These are phyloP conservation scores for Chaetorhynchus papuensis DNA, from an alignment of 2,113 vertebrate genomes.

Conservation along the genomic window DNA sequence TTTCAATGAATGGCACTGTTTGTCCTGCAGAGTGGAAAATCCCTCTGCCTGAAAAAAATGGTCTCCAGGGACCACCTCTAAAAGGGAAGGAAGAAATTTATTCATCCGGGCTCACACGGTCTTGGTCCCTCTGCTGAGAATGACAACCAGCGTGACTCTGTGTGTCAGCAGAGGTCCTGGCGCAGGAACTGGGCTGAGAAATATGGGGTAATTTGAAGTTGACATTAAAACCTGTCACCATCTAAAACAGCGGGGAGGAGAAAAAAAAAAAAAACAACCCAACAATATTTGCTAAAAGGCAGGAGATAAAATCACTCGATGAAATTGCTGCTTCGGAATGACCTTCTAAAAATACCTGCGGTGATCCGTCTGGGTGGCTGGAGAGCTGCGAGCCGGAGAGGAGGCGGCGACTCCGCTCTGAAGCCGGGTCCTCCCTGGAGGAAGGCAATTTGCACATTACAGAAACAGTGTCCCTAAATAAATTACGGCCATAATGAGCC, in stretches of 20 bases:
- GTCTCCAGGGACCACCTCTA: constrained; percentile 9
- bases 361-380: constrained; percentile 15
- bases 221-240: constrained; percentile 57
- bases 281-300: constrained; percentile 52
- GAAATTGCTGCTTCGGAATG: constrained; percentile 26
- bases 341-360: constrained; percentile 54
- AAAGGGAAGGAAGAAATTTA: constrained; percentile 26
- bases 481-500: not conserved
- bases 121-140: constrained; percentile 30
- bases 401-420: not conserved
- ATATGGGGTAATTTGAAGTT: constrained; percentile 47
- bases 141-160: not conserved
- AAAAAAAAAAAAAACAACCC: not conserved
- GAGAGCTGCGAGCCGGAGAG: not conserved
- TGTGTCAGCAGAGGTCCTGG: not conserved
- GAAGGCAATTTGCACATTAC: constrained; percentile 32
- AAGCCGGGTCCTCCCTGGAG: not conserved
- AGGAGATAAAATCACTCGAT: constrained; percentile 46
- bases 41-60: constrained; percentile 32
- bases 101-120: not conserved
- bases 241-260: not conserved
- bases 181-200: constrained; percentile 25
- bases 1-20: constrained; percentile 47
- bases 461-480: not conserved
- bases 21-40: constrained; percentile 53